Conservation (phyloP, 2,797 vertebrate species). For the Simalia tracyae region DNA sequence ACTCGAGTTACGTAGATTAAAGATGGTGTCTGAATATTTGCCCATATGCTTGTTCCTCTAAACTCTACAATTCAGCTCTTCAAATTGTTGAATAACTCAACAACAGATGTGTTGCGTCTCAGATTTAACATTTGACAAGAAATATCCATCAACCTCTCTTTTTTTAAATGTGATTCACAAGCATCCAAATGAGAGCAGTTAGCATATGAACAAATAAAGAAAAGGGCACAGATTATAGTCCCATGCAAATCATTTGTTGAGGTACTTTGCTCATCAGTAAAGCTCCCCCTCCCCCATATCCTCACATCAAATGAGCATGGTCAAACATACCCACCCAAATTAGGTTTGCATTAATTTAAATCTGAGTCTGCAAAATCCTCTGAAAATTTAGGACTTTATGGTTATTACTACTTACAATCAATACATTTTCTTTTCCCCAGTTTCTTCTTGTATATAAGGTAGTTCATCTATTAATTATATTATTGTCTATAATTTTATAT, state of each 20-base stretch:
- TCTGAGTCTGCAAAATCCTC: not conserved
- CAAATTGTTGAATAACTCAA: not conserved
- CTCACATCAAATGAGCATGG: not conserved
- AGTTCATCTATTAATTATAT: not conserved
- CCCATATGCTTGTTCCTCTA: not conserved
- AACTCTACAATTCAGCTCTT: not conserved
- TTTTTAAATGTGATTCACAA: not conserved
- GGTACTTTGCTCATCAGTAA: not conserved
- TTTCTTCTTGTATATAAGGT: not conserved
- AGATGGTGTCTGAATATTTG: not conserved
- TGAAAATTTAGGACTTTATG: not conserved
- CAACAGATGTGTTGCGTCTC: not conserved
- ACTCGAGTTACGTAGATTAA: not conserved
- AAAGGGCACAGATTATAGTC: not conserved
- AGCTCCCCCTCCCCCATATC: not conserved
- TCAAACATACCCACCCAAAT: not conserved
- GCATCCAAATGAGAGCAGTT: too few species aligned
- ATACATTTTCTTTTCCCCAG: not conserved
- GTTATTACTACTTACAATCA: not conserved
- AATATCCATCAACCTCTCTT: not conserved
- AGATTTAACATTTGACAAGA: not conserved
- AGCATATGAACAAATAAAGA: not conserved
- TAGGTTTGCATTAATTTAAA: not conserved
- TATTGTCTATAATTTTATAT: not conserved
- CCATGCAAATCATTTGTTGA: not conserved